These are phyloP conservation scores for Aythya baeri DNA, from an alignment of 2,113 vertebrate species.

Conservation along the genomic window DNA sequence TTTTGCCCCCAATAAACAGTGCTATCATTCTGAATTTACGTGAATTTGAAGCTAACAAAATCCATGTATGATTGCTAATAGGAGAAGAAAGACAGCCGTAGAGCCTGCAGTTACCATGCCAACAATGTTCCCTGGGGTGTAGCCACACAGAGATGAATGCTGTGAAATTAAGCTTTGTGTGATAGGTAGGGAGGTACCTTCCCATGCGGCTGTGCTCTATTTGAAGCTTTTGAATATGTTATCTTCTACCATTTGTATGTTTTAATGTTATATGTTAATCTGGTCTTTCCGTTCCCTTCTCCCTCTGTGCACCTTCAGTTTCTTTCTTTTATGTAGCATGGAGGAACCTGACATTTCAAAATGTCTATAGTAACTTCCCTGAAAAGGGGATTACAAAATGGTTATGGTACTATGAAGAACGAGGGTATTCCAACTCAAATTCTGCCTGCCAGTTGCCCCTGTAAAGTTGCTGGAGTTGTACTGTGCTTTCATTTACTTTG, in stretches of 20 bases:
- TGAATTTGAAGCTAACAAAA: slow-evolving; percentile 22
- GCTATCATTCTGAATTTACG: slow-evolving; percentile 11
- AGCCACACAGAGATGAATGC: slow-evolving; percentile 62
- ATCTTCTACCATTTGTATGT: background rate
- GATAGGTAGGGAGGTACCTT: slow-evolving; percentile 7
- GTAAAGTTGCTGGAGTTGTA: background rate
- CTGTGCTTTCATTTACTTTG: background rate
- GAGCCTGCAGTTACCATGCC: slow-evolving; percentile 76
- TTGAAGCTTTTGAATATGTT: background rate
- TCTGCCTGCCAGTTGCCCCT: background rate
- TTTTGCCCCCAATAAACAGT: background rate
- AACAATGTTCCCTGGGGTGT: slow-evolving; percentile 61
- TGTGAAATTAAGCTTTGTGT: slow-evolving; percentile 50
- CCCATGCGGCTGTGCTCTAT: background rate
- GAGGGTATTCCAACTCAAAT: background rate
- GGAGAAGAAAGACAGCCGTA: slow-evolving; percentile 2
- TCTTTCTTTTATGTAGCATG: background rate
- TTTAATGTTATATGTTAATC: background rate
- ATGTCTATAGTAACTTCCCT: background rate
- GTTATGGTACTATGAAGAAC: background rate
- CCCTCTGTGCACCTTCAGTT: background rate
- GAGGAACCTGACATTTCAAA: background rate
- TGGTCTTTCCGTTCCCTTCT: background rate
- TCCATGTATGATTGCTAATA: slow-evolving; percentile 25
- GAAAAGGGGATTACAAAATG: background rate